phyloP scores from a whole-genome alignment of 2,113 vertebrate species.

The Leuciscus idus region DNA sequence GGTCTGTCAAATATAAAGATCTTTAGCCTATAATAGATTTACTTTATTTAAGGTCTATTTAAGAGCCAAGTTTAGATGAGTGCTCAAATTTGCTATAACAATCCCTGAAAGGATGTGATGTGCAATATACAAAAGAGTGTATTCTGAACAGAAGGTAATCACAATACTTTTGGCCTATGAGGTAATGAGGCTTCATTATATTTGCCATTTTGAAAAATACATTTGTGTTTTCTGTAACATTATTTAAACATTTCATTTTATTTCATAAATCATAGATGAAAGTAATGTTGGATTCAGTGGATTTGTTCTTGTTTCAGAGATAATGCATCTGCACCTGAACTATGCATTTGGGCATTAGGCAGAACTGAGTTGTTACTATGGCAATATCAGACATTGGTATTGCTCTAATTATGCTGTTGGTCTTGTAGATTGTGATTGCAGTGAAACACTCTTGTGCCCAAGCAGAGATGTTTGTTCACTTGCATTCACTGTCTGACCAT shows the following conservation, averaged over 20 bases:
- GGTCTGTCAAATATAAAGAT: not conserved
- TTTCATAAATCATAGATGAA: not conserved
- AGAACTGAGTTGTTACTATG: slow-evolving; percentile 42
- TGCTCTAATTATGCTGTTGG: slow-evolving; percentile 18
- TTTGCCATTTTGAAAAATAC: not conserved
- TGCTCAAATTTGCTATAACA: not conserved
- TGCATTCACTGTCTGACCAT: not conserved
- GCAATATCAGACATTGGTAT: slow-evolving; percentile 19
- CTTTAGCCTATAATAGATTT: not conserved
- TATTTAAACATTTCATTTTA: not conserved
- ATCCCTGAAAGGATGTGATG: not conserved
- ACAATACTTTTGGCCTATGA: no score
- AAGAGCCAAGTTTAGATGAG: not conserved
- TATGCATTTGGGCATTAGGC: slow-evolving; percentile 11
- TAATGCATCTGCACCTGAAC: slow-evolving; percentile 18
- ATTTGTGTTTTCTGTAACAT: not conserved
- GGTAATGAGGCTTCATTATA: not conserved
- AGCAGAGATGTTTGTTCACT: not conserved
- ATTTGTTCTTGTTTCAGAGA: not conserved
- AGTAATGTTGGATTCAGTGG: not conserved
- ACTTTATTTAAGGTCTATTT: not conserved
- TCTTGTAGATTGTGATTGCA: slow-evolving; percentile 15
- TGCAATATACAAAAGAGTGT: not conserved
- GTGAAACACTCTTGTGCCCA: not conserved
- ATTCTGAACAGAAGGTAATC: no score